Percentiles rank a stretch among this genome's conserved stretches.
Conservation (phyloP, 2,888 invertebrate species). For the Hylaea fasciaria region DNA sequence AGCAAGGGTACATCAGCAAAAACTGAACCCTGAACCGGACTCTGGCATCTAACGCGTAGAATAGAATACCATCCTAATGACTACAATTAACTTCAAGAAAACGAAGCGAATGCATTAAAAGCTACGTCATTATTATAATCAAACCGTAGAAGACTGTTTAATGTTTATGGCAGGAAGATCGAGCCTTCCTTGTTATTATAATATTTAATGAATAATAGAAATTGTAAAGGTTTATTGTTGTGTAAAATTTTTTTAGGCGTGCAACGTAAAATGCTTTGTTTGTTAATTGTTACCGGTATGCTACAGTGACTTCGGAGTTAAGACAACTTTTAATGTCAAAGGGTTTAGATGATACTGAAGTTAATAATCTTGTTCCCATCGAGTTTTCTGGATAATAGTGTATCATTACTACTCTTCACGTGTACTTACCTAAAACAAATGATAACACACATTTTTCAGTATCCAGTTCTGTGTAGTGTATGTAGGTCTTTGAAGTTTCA, state of each 20-base stretch:
- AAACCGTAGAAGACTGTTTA: conserved; percentile 8
- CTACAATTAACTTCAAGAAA: conserved; percentile 25
- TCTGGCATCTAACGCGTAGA: background rate
- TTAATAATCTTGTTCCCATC: too few species aligned
- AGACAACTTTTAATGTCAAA: background rate
- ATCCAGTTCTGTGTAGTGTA: too few species aligned
- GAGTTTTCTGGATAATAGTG: too few species aligned
- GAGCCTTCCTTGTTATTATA: conserved; percentile 28
- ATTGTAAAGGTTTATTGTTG: conserved; percentile 26
- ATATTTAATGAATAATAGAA: conserved; percentile 22
- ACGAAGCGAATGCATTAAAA: conserved; percentile 24
- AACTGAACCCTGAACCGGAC: conserved; percentile 23
- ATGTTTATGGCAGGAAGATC: conserved; percentile 15
- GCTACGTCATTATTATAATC: conserved; percentile 30
- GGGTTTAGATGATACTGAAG: background rate
- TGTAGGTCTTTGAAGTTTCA: too few species aligned
- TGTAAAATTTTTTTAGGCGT: conserved; percentile 27
- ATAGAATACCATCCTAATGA: background rate
- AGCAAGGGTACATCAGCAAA: conserved; percentile 25
- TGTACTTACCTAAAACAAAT: too few species aligned
- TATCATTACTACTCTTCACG: too few species aligned
- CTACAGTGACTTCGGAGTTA: conserved; percentile 33
- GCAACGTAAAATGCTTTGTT: conserved; percentile 45
- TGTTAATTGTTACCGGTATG: conserved; percentile 28
- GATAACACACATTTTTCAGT: too few species aligned